phyloP scores from a whole-genome alignment of 2,113 vertebrate genomes.

The Aldabrachelys gigantea region DNA sequence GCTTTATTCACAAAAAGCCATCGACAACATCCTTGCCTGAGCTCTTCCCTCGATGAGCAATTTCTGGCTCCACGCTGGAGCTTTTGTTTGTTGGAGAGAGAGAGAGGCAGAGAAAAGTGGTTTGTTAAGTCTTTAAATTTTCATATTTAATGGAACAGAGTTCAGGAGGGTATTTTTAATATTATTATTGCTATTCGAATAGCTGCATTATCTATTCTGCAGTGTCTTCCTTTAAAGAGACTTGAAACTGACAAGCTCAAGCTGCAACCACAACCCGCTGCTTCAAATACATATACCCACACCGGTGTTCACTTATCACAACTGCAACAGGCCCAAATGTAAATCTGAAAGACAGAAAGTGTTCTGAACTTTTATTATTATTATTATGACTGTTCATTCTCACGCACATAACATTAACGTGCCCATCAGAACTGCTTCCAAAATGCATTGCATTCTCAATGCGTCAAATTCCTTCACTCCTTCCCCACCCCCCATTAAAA shows the following conservation, averaged over 20 bases:
- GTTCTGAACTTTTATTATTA: constrained; percentile 50
- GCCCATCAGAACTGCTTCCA: constrained; percentile 41
- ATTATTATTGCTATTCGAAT: constrained; percentile 56
- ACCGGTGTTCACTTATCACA: constrained; percentile 49
- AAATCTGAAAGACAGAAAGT: constrained; percentile 60
- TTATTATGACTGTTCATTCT: constrained; percentile 49
- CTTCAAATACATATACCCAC: constrained; percentile 45
- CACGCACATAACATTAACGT: constrained; percentile 31
- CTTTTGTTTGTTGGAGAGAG: constrained; percentile 76
- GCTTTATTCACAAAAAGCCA: constrained; percentile 70
- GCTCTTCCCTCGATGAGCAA: constrained; percentile 74
- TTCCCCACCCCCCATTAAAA: neutral
- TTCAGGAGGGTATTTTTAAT: constrained; percentile 72
- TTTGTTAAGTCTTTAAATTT: constrained; percentile 80
- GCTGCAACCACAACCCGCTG: constrained; percentile 51
- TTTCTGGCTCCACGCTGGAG: constrained; percentile 66
- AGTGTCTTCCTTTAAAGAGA: constrained; percentile 41
- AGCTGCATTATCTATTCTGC: constrained; percentile 53
- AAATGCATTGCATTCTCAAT: constrained; percentile 50
- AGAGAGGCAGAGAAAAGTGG: constrained; percentile 59
- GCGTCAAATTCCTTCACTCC: constrained; percentile 10
- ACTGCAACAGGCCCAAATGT: constrained; percentile 53
- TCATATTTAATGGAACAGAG: constrained; percentile 75
- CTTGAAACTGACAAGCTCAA: constrained; percentile 62
- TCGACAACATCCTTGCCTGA: constrained; percentile 62